phyloP scores from a whole-genome alignment of 2,113 vertebrate genomes.

The Cheirogaleus medius region DNA sequence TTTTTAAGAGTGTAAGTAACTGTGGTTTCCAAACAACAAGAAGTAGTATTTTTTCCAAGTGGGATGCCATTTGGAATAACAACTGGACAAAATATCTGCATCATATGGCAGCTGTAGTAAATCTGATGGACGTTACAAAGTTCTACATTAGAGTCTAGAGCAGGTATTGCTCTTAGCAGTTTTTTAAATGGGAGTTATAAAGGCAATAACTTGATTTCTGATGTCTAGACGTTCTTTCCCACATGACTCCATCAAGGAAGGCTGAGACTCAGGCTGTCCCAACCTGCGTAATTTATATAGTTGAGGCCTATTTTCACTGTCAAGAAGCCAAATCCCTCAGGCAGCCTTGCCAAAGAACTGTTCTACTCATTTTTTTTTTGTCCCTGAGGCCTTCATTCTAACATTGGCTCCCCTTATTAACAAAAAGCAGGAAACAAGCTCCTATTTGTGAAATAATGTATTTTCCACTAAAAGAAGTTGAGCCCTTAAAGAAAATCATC shows the following conservation, averaged over 20 bases:
- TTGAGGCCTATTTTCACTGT: slow-evolving; percentile 80
- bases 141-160: background rate
- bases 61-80: background rate
- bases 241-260: slow-evolving; percentile 72
- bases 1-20: background rate
- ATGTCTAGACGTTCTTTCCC: slow-evolving; percentile 81
- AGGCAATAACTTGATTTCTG: slow-evolving; percentile 66
- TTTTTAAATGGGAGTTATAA: slow-evolving; percentile 68
- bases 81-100: background rate
- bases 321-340: slow-evolving; percentile 77
- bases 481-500: background rate
- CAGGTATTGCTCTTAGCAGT: slow-evolving; percentile 45
- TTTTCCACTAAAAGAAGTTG: slow-evolving; percentile 50
- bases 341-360: slow-evolving; percentile 79
- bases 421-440: slow-evolving; percentile 58
- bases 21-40: background rate
- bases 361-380: slow-evolving; percentile 70
- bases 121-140: slow-evolving; percentile 8
- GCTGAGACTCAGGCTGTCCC: slow-evolving; percentile 71
- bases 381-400: slow-evolving; percentile 58
- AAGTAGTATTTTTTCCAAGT: slow-evolving; percentile 32
- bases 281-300: slow-evolving; percentile 81
- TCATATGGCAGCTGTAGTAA: background rate
- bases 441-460: slow-evolving; percentile 61
- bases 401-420: slow-evolving; percentile 56